Conservation (phyloP, 2,113 vertebrate species). For the Eleginops maclovinus region DNA sequence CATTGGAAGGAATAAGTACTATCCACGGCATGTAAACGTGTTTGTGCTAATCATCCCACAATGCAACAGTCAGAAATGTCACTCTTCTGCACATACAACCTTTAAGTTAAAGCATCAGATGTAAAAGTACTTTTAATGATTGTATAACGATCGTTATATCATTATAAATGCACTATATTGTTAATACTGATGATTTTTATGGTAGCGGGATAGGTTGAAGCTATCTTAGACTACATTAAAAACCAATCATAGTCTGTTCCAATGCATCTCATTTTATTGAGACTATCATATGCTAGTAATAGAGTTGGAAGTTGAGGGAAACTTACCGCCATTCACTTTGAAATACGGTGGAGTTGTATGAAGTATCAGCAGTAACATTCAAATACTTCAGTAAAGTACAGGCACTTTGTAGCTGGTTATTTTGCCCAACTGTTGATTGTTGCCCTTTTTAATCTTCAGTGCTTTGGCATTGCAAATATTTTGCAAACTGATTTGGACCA, state of each 20-base stretch:
- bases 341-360: not conserved
- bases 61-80: not conserved
- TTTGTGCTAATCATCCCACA: not conserved
- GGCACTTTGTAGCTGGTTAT: not conserved
- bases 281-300: not conserved
- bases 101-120: not conserved
- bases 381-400: not conserved
- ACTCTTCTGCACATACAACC: not conserved
- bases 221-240: not conserved
- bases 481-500: constrained; percentile 20
- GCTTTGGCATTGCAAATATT: constrained; percentile 4
- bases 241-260: not conserved
- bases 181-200: not conserved
- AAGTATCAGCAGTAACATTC: not conserved
- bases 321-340: not conserved
- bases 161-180: not conserved
- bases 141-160: not conserved
- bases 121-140: not conserved
- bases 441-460: constrained; percentile 27
- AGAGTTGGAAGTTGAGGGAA: not conserved
- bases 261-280: not conserved
- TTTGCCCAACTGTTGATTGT: not conserved
- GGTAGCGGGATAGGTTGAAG: not conserved
- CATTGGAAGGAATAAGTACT: too few species aligned
- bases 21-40: not conserved